Conservation (phyloP, 2,797 vertebrate genomes). For the Periophthalmus magnuspinnatus region DNA sequence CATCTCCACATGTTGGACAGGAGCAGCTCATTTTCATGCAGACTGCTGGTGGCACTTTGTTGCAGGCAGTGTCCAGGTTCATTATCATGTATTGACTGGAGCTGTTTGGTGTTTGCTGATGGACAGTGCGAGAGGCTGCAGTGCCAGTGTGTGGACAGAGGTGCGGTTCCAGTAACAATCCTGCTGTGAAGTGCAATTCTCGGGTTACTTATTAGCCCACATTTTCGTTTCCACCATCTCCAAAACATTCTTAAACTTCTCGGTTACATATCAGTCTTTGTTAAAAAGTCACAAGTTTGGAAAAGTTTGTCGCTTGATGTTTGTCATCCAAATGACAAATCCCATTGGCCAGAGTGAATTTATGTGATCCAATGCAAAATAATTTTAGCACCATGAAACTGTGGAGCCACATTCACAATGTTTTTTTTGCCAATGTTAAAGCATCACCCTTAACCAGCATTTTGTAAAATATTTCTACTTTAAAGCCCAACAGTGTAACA, state of each 20-base stretch:
- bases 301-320: conserved; percentile 4
- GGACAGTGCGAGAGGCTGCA: conserved; percentile 14
- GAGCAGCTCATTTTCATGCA: conserved; percentile 1
- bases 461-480: not conserved
- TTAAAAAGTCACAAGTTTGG: not conserved
- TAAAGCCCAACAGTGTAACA: not conserved
- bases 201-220: conserved; percentile 26
- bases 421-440: not conserved
- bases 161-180: conserved; percentile 24
- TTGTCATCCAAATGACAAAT: not conserved
- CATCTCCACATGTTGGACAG: not conserved
- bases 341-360: not conserved
- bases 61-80: conserved; percentile 14
- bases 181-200: conserved; percentile 26
- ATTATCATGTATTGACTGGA: conserved; percentile 18
- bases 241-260: not conserved
- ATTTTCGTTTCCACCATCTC: conserved; percentile 14
- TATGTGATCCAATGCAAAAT: conserved; percentile 15
- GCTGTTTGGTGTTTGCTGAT: conserved; percentile 33
- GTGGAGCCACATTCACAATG: conserved; percentile 17
- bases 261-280: not conserved
- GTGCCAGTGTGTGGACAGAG: conserved; percentile 21
- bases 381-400: conserved; percentile 24
- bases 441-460: not conserved
- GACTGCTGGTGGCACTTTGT: conserved; percentile 1